phyloP scores from a whole-genome alignment of 1,140 invertebrate species.

The Papilio machaon region DNA sequence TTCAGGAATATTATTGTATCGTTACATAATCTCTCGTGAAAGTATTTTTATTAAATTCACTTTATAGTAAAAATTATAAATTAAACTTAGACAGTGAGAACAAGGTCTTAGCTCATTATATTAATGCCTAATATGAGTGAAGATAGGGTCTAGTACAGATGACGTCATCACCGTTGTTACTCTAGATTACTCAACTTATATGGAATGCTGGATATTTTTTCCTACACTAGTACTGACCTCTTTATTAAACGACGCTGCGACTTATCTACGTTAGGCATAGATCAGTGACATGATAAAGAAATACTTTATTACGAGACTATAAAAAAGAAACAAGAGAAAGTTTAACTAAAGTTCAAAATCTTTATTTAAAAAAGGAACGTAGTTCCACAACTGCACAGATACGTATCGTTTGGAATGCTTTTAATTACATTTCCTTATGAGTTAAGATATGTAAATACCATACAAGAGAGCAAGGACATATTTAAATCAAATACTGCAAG shows the following conservation, averaged over 20 bases:
- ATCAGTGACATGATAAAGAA: no score
- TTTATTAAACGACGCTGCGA: background rate
- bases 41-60: no score
- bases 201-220: slow-evolving; percentile 20
- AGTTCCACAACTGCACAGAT: no score
- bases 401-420: no score
- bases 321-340: no score
- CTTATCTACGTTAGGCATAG: background rate
- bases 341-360: no score
- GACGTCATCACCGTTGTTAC: background rate
- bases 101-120: background rate
- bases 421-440: no score
- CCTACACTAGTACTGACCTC: background rate
- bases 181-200: slow-evolving; percentile 8
- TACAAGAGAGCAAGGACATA: background rate
- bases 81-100: background rate
- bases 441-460: background rate
- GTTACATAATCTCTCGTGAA: background rate
- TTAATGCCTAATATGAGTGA: background rate
- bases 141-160: background rate
- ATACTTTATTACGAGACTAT: no score
- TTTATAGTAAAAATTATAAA: background rate
- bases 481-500: slow-evolving; percentile 11
- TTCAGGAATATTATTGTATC: background rate
- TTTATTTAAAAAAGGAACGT: no score